phyloP scores from a whole-genome alignment of 2,113 vertebrate species.

The Python bivittatus region DNA sequence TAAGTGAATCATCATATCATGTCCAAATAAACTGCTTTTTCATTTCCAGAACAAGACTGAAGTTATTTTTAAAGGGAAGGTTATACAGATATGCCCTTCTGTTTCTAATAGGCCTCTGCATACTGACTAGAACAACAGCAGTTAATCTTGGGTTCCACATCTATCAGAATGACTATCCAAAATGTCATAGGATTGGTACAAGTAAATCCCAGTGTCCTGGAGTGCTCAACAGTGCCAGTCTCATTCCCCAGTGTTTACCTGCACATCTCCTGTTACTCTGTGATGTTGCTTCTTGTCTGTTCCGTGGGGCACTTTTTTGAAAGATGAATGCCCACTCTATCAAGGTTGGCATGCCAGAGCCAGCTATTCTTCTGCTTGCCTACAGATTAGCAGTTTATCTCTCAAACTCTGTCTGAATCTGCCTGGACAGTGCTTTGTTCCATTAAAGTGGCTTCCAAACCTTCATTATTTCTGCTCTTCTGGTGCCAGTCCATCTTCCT shows the following conservation, averaged over 20 bases:
- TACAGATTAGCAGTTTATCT: neutral
- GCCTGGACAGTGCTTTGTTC: neutral
- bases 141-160: neutral
- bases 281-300: neutral
- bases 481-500: neutral
- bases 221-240: neutral
- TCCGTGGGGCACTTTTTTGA: neutral
- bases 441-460: neutral
- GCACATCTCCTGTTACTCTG: too few relatives aligned
- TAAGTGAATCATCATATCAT: neutral
- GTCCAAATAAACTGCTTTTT: neutral
- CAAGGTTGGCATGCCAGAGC: neutral
- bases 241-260: neutral
- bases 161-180: neutral
- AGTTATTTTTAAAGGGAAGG: neutral
- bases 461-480: neutral
- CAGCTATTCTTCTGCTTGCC: neutral
- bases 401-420: neutral
- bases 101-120: neutral
- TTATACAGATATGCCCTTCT: neutral
- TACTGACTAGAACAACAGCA: neutral
- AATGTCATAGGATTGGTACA: neutral
- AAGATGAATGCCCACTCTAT: neutral
- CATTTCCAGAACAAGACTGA: neutral
- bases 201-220: neutral